These are phyloP conservation scores for Platyscapa corneri DNA, from an alignment of 1,140 invertebrate species.

Conservation along the genomic window DNA sequence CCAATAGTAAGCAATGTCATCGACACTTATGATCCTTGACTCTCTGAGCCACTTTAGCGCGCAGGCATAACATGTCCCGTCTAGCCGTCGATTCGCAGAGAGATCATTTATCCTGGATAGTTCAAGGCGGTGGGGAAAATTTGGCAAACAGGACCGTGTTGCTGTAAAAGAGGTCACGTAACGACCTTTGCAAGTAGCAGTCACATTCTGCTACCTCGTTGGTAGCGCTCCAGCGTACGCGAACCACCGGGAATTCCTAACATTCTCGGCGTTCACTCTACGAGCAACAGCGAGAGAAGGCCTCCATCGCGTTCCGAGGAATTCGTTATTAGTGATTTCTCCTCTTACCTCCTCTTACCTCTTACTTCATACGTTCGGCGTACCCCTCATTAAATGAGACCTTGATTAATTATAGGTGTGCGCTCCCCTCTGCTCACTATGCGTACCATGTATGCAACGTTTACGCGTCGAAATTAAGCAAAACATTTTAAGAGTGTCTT, in stretches of 20 bases:
- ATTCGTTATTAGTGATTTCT: conserved; percentile 50
- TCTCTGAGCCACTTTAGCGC: too few species aligned
- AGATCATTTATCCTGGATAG: not conserved
- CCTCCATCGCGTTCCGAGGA: not conserved
- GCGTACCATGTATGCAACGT: not conserved
- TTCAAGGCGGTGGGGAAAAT: not conserved
- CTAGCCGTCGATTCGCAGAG: not conserved
- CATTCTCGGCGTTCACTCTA: not conserved
- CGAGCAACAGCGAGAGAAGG: not conserved
- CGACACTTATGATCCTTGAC: not conserved
- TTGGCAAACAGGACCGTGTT: not conserved
- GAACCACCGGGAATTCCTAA: conserved; percentile 6
- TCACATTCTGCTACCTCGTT: not conserved
- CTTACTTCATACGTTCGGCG: not conserved
- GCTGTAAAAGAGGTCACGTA: conserved; percentile 19
- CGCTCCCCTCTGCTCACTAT: not conserved
- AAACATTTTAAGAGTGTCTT: not conserved
- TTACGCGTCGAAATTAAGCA: not conserved
- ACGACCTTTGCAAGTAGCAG: not conserved
- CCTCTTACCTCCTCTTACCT: not conserved
- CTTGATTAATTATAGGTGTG: conserved; percentile 43
- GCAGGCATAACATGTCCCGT: too few species aligned
- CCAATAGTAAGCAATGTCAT: not conserved
- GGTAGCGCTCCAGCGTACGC: not conserved
- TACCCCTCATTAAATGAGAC: conserved; percentile 33